These are phyloP conservation scores for Palaemon carinicauda DNA, from an alignment of 1,140 invertebrate genomes.

Conservation along the genomic window DNA sequence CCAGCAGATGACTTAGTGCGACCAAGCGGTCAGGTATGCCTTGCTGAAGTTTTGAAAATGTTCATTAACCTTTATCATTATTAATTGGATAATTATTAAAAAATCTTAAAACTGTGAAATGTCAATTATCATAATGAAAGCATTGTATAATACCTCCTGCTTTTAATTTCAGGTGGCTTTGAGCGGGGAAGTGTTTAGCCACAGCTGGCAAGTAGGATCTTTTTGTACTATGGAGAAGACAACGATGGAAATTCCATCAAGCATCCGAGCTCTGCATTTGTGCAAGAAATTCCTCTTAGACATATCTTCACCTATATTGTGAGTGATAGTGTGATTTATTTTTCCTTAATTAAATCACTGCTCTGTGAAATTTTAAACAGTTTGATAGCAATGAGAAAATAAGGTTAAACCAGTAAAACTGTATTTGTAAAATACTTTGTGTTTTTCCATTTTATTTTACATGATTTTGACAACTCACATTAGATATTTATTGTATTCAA, in stretches of 20 bases:
- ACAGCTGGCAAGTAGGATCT: not conserved
- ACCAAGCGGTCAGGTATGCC: slow-evolving; percentile 24
- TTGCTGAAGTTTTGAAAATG: not conserved
- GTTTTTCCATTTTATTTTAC: not conserved
- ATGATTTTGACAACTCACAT: no score
- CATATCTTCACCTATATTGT: not conserved
- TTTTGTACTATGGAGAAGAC: not conserved
- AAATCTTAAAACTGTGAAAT: not conserved
- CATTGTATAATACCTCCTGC: no score
- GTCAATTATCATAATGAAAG: not conserved
- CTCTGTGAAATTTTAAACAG: not conserved
- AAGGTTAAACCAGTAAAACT: not conserved
- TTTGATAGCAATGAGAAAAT: not conserved
- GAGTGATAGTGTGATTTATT: not conserved
- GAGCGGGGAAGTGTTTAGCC: not conserved
- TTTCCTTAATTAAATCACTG: not conserved
- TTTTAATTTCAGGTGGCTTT: not conserved
- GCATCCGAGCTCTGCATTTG: not conserved
- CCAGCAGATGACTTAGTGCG: slow-evolving; percentile 25
- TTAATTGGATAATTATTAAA: no score
- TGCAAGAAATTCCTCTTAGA: not conserved
- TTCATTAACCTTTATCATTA: no score
- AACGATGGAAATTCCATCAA: not conserved
- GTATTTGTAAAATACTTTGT: not conserved
- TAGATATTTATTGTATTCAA: no score